phyloP scores from a whole-genome alignment of 1,140 invertebrate genomes.

The Metopolophium dirhodum region DNA sequence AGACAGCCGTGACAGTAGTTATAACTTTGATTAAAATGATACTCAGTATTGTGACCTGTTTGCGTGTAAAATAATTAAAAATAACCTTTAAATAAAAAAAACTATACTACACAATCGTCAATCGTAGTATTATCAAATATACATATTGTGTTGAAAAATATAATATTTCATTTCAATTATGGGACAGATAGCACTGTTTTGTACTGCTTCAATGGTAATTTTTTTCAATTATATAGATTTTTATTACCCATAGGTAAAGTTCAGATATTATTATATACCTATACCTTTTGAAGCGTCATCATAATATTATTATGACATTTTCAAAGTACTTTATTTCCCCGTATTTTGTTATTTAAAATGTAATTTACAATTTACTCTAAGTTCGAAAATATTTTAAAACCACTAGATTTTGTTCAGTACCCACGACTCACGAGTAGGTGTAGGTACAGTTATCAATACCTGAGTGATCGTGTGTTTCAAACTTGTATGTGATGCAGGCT shows the following conservation, averaged over 20 bases:
- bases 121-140: not conserved
- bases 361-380: not conserved
- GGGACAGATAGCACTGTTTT: not conserved
- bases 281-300: not conserved
- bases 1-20: not conserved
- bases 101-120: not conserved
- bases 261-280: not conserved
- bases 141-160: not conserved
- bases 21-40: not conserved
- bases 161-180: not conserved
- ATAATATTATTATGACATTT: not conserved
- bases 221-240: not conserved
- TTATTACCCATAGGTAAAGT: not conserved
- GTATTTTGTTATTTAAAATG: not conserved
- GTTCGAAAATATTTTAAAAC: not conserved
- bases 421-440: not conserved
- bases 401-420: not conserved
- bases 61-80: not conserved
- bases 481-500: not conserved
- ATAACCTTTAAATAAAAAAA: not conserved
- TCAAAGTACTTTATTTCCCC: not conserved
- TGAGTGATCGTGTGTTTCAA: not conserved
- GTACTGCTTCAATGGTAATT: not conserved
- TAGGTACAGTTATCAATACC: not conserved
- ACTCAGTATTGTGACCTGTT: not conserved